These are phyloP conservation scores for Polypedilum pembai DNA, from an alignment of 1,140 invertebrate genomes.

Conservation along the genomic window DNA sequence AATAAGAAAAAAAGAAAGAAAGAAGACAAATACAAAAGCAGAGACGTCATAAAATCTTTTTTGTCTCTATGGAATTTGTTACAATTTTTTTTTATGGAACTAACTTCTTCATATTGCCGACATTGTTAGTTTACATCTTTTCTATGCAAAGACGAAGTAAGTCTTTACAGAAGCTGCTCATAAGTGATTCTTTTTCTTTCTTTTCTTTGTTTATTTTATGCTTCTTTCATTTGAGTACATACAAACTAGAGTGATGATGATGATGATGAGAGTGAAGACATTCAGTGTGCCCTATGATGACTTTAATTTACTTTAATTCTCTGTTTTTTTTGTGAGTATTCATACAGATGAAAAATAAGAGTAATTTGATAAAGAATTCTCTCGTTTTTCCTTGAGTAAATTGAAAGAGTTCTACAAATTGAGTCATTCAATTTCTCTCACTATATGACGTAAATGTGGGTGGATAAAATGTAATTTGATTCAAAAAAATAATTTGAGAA, in stretches of 20 bases:
- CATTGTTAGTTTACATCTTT: neutral
- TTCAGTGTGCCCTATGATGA: neutral
- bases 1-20: too few relatives aligned
- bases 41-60: neutral
- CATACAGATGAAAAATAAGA: too few relatives aligned
- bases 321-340: neutral
- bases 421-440: too few relatives aligned
- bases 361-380: neutral
- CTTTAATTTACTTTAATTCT: constrained; percentile 14
- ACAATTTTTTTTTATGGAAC: too few relatives aligned
- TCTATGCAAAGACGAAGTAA: neutral
- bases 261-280: neutral
- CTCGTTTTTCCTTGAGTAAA: neutral
- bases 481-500: too few relatives aligned
- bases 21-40: too few relatives aligned
- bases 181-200: neutral
- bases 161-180: neutral
- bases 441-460: too few relatives aligned
- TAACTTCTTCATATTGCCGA: neutral
- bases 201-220: constrained; percentile 14
- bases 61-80: too few relatives aligned
- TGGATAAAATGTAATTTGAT: too few relatives aligned
- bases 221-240: neutral
- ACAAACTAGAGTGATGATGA: neutral
- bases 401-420: neutral